Evolutionary conservation across 2,888 invertebrate genomes (phyloP).

Genomic region (Caenorhabditis sp.): DNA sequence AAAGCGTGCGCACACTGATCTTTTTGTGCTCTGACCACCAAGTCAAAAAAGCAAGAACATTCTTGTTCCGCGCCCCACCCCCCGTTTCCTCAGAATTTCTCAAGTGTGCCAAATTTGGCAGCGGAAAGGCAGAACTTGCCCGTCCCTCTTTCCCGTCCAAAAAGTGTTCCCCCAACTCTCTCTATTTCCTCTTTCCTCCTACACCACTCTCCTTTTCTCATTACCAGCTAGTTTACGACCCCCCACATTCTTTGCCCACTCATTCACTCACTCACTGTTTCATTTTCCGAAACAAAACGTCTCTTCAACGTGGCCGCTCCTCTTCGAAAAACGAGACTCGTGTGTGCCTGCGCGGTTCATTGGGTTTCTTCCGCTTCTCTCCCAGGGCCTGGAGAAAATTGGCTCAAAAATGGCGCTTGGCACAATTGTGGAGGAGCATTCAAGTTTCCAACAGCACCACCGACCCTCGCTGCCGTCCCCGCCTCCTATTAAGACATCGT

Average conservation of each 20-base stretch:
- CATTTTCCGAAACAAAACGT: conserved; percentile 2
- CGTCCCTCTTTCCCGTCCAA: neutral
- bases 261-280: conserved; percentile 7
- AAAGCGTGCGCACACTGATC: neutral
- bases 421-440: conserved; percentile 62
- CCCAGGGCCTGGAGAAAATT: conserved; percentile 24
- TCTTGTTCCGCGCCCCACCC: neutral
- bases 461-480: conserved; percentile 24
- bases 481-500: conserved; percentile 18
- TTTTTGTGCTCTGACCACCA: conserved; percentile 2
- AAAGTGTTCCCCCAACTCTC: neutral
- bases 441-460: conserved; percentile 43
- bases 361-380: conserved; percentile 47
- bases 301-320: conserved; percentile 21
- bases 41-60: neutral
- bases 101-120: conserved; percentile 25
- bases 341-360: conserved; percentile 53
- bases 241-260: no score
- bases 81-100: conserved; percentile 13
- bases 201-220: neutral
- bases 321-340: conserved; percentile 48
- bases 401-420: conserved; percentile 61
- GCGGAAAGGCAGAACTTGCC: neutral
- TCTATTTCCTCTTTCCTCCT: neutral
- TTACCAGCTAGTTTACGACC: neutral